Conservation (phyloP, 2,797 vertebrate species). For the Cottoperca gobio region DNA sequence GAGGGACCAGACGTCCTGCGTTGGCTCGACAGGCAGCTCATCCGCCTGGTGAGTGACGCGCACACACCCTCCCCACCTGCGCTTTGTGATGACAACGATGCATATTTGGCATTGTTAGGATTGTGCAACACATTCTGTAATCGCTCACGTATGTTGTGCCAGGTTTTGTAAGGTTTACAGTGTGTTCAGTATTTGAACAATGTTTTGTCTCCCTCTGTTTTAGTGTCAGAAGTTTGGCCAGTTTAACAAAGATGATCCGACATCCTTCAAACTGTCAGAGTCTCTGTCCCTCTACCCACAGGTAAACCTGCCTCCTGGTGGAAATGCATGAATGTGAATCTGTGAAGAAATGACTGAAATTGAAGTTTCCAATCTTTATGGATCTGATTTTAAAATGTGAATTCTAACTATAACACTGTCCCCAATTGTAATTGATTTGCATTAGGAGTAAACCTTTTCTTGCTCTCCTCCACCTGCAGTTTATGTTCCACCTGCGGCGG, state of each 20-base stretch:
- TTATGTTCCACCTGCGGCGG: slow-evolving; percentile 97
- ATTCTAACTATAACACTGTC: background rate
- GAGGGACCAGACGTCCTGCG: slow-evolving; percentile 96
- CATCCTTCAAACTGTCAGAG: slow-evolving; percentile 94
- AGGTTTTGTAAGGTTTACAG: background rate
- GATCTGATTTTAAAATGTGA: background rate
- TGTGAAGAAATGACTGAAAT: background rate
- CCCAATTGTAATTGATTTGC: background rate
- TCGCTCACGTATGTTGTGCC: background rate
- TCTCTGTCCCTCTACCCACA: slow-evolving; percentile 98
- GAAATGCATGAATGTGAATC: background rate
- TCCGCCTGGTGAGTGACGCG: slow-evolving; percentile 90
- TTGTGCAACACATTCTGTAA: background rate
- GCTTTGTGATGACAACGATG: background rate
- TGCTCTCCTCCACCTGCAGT: slow-evolving; percentile 79
- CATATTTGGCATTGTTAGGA: slow-evolving; percentile 7
- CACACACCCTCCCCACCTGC: background rate
- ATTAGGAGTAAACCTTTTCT: background rate
- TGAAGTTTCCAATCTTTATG: background rate
- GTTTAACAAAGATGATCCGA: slow-evolving; percentile 96
- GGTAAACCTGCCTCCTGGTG: slow-evolving; percentile 80
- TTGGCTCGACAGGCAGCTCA: slow-evolving; percentile 97
- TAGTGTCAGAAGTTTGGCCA: slow-evolving; percentile 99
- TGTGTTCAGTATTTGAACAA: slow-evolving; percentile 2
- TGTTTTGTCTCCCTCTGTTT: slow-evolving; percentile 50